phyloP scores from a whole-genome alignment of 1,140 invertebrate genomes.

The Laodelphax striatellus region DNA sequence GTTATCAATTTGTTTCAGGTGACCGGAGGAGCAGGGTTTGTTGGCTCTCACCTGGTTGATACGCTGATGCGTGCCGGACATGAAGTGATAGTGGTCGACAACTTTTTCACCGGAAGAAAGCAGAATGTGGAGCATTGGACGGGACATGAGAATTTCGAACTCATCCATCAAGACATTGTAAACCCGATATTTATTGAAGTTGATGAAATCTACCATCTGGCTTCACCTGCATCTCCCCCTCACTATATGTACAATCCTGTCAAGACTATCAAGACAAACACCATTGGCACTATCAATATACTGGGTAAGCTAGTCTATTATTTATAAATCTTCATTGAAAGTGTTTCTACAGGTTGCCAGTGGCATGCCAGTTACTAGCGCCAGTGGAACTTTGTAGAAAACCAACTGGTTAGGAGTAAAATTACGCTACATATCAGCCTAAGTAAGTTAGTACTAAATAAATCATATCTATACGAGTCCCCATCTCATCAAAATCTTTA shows the following conservation, averaged over 20 bases:
- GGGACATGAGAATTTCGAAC: slow-evolving; percentile 97
- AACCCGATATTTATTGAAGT: slow-evolving; percentile 97
- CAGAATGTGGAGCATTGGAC: slow-evolving; percentile 98
- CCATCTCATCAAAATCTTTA: too few species aligned
- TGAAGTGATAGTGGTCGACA: slow-evolving; percentile 96
- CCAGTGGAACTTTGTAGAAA: too few species aligned
- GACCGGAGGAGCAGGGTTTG: slow-evolving; percentile 95
- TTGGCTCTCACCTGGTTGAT: slow-evolving; percentile 96
- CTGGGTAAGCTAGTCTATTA: slow-evolving; percentile 52
- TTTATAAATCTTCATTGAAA: not conserved
- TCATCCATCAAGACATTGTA: slow-evolving; percentile 98
- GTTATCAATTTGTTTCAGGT: too few species aligned
- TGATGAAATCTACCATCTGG: slow-evolving; percentile 98
- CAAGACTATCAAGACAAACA: slow-evolving; percentile 99
- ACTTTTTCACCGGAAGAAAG: slow-evolving; percentile 96
- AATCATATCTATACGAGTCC: too few species aligned
- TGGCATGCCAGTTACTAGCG: too few species aligned
- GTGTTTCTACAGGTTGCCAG: too few species aligned
- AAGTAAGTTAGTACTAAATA: too few species aligned
- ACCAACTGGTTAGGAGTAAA: too few species aligned
- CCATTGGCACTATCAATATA: slow-evolving; percentile 98
- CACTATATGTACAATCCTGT: slow-evolving; percentile 99
- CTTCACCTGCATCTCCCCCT: slow-evolving; percentile 95
- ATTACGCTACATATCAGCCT: too few species aligned
- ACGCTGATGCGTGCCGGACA: slow-evolving; percentile 91